These are phyloP conservation scores for Drosophila koepferae DNA, from an alignment of 2,888 invertebrate genomes.

Conservation along the genomic window DNA sequence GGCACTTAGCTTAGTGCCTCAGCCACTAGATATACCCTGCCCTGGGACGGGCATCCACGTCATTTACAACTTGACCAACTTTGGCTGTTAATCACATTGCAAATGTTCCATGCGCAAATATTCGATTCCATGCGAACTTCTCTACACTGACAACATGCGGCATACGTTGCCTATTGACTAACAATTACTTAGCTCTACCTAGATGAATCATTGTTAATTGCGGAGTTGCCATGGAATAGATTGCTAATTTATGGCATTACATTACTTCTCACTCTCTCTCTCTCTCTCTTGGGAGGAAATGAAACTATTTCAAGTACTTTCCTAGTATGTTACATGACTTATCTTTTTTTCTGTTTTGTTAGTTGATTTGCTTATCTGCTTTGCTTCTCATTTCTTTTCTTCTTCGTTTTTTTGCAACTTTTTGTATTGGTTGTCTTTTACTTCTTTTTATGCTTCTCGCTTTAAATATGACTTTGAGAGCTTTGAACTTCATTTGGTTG, in stretches of 20 bases:
- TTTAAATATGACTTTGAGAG: background rate
- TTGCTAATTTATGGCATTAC: background rate
- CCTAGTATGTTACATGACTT: background rate
- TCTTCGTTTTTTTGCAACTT: no score
- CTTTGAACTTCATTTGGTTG: background rate
- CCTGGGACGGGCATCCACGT: conserved; percentile 2
- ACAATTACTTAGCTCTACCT: background rate
- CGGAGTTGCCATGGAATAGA: background rate
- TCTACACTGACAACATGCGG: background rate
- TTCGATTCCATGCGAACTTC: background rate
- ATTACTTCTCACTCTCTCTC: background rate
- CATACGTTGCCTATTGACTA: background rate
- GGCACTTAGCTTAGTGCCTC: conserved; percentile 56
- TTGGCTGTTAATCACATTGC: conserved; percentile 23
- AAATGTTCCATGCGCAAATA: background rate
- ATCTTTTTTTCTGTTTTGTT: background rate
- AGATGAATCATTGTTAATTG: conserved; percentile 3
- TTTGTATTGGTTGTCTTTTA: no score
- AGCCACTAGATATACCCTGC: conserved; percentile 19
- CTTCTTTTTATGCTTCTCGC: background rate
- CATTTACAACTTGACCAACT: conserved; percentile 19
- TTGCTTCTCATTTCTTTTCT: background rate
- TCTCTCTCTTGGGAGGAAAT: background rate
- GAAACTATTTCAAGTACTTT: background rate
- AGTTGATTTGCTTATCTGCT: background rate